Evolutionary conservation across 2,113 vertebrate genomes (phyloP).

Genomic region (Phasianus colchicus): DNA sequence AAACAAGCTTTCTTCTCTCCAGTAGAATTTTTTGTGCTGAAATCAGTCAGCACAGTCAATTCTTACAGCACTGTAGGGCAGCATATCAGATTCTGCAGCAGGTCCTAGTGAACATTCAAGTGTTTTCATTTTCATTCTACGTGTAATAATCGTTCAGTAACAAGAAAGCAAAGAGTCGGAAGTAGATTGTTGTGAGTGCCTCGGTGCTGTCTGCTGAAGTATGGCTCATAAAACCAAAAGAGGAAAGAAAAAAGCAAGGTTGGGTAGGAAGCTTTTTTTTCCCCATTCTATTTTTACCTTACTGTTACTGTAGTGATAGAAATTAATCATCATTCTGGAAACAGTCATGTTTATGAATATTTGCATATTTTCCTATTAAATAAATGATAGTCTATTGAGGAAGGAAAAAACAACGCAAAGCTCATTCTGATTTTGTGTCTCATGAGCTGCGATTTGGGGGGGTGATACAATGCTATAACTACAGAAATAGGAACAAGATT

Average conservation of each 20-base stretch:
- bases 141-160: neutral
- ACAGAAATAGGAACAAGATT: neutral
- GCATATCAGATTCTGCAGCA: neutral
- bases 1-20: neutral
- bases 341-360: neutral
- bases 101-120: neutral
- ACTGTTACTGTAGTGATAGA: neutral
- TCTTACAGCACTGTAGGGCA: neutral
- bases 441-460: neutral
- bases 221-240: neutral
- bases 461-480: neutral
- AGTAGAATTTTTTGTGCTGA: neutral
- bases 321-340: slow-evolving; percentile 42
- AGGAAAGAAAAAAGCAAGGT: neutral
- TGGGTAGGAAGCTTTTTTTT: slow-evolving; percentile 51
- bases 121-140: neutral
- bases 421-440: neutral
- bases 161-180: neutral
- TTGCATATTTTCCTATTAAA: slow-evolving; percentile 47
- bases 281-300: slow-evolving; percentile 47
- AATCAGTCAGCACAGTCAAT: neutral
- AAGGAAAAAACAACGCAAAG: neutral
- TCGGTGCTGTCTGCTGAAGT: neutral
- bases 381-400: neutral
- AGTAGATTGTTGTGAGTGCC: neutral